A percentile compares a stretch with the other conserved stretches of the same genome.
Conservation (phyloP, 2,113 vertebrate species). For the Macrotis lagotis region DNA sequence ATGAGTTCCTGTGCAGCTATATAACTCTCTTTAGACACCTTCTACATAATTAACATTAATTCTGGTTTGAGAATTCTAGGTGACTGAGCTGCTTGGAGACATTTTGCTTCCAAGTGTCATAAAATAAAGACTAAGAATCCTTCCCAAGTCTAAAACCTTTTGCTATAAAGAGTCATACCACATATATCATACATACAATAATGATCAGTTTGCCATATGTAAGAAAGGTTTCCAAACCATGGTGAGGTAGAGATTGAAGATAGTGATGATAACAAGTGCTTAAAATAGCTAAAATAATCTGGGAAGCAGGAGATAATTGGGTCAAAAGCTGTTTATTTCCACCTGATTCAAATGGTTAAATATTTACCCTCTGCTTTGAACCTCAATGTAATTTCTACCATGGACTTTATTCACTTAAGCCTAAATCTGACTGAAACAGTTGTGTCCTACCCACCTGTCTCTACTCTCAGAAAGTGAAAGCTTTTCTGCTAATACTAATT, state of each 20-base stretch:
- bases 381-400: not conserved
- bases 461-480: constrained; percentile 8
- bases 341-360: constrained; percentile 17
- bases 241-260: constrained; percentile 12
- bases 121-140: constrained; percentile 8
- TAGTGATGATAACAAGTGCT: not conserved
- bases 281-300: not conserved
- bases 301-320: not conserved
- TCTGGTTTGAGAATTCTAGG: constrained; percentile 39
- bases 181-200: not conserved
- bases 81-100: not conserved
- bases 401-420: not conserved
- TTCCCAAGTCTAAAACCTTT: not conserved
- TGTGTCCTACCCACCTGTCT: constrained; percentile 15
- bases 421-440: constrained; percentile 4
- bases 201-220: not conserved
- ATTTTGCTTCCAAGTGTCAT: not conserved
- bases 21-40: constrained; percentile 6
- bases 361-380: constrained; percentile 16
- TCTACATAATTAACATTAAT: constrained; percentile 40
- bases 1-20: not conserved
- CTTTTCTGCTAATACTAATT: not conserved
- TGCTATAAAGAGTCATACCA: not conserved
- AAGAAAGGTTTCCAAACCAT: constrained; percentile 7
- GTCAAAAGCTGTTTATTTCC: constrained; percentile 26